Base-by-base conservation (phyloP, 2,797 vertebrate genomes). In the Xyrichtys novacula region DNA sequence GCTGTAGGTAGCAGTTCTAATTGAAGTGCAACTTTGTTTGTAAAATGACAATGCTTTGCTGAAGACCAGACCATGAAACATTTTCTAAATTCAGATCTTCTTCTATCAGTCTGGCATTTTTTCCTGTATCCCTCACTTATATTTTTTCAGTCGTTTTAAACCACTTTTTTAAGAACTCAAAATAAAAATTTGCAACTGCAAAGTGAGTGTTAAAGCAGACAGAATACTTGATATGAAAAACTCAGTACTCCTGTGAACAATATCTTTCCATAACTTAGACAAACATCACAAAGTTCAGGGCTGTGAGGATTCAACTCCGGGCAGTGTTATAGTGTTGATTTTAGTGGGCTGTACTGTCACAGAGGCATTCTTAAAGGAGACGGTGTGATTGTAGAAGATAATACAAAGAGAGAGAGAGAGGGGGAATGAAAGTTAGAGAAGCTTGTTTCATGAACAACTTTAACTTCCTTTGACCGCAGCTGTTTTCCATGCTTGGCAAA, bases 371-470 rank as follows among this genome's bases (percentile, higher is more conserved):
- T 34, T 34, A 12, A 34, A 11, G 11, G 32, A 34, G 32, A 34
- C 32, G 1, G 32, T 34, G 32, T 34, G 32, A 34, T 6, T 34
- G 32, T 6, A 14, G 2, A 65, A 22, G 16, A 59, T 58, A 60
- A n/a, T 43, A 20, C 10, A 20, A 28, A 43, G 42, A 9, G 12
- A 42, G 3, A 54, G 28, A 26, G 1, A 20, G 31, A 26, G 5
- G 5, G 8, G 34, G 15, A n/a, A 65, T 59, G 66, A 80, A 63
- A 52, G 48, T 28, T n/a, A n/a, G n/a, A n/a, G n/a, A n/a, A n/a
- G 10, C 46, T 46, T 34, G 17, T 44, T 39, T 48, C 19, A 50
- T 58, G 50, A 69, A 65, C 3, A 19, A n/a, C 42, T 50, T 50
- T 54, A 40, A 59, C 31, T 56, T 31, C 31, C 39, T 28, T 22